A percentile compares a stretch with the other conserved stretches of the same genome.
Conservation (phyloP, 2,888 invertebrate species). For the Xestia ashworthii region DNA sequence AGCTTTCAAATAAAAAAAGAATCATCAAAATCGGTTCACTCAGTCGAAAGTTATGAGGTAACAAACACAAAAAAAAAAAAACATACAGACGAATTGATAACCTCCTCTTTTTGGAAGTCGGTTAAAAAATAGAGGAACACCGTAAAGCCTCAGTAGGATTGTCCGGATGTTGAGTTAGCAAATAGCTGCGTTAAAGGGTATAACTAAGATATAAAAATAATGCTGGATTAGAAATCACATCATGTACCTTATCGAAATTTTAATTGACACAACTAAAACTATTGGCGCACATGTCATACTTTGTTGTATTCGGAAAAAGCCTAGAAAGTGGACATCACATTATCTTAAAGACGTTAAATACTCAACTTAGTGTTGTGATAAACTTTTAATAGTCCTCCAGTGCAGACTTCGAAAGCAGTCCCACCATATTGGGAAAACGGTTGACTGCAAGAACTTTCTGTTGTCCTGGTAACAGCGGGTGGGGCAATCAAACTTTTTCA, state of each 20-base stretch:
- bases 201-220: background rate
- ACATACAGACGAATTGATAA: no score
- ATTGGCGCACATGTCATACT: background rate
- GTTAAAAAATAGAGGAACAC: no score
- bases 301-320: slow-evolving; percentile 7
- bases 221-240: background rate
- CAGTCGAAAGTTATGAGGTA: no score
- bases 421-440: slow-evolving; percentile 74
- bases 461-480: slow-evolving; percentile 74
- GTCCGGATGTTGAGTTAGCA: no score
- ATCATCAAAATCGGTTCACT: no score
- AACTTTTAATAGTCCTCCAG: slow-evolving; percentile 48
- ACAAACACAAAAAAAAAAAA: no score
- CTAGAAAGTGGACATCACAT: slow-evolving; percentile 40
- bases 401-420: slow-evolving; percentile 77
- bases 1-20: no score
- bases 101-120: no score
- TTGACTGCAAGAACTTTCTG: slow-evolving; percentile 77
- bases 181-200: no score
- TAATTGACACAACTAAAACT: slow-evolving; percentile 3
- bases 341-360: slow-evolving; percentile 40
- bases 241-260: background rate
- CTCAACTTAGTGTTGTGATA: slow-evolving; percentile 35
- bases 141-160: no score
- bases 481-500: slow-evolving; percentile 45